Evolutionary conservation across 2,888 invertebrate genomes (phyloP).

Genomic region (Cantharis nigra): DNA sequence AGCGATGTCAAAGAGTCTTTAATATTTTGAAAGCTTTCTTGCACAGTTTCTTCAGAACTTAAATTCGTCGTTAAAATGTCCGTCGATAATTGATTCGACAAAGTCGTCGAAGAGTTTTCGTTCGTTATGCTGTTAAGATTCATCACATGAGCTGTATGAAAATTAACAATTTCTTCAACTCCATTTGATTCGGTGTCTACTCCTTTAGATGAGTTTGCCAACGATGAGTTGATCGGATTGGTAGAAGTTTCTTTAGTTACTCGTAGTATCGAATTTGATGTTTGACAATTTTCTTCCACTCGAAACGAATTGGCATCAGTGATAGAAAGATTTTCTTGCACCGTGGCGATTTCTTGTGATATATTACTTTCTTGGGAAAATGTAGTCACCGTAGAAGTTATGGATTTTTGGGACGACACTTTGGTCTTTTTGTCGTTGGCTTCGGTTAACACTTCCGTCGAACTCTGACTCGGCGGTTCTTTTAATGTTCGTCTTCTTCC

Average conservation of each 20-base stretch:
- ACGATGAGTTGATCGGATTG: not conserved
- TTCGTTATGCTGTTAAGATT: not conserved
- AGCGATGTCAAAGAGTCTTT: not conserved
- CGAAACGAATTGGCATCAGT: not conserved
- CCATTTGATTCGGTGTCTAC: not conserved
- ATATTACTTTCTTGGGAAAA: not conserved
- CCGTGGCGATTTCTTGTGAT: not conserved
- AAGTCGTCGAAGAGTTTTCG: not conserved
- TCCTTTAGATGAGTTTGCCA: not conserved
- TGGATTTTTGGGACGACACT: not conserved
- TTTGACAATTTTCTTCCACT: not conserved
- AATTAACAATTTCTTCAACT: not conserved
- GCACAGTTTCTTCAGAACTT: not conserved
- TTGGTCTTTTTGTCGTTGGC: not conserved
- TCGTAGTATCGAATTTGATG: not conserved
- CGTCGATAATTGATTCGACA: not conserved
- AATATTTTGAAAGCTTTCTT: not conserved
- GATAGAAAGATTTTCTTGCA: not conserved
- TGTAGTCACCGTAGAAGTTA: not conserved
- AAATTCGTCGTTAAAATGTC: not conserved
- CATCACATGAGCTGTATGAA: not conserved
- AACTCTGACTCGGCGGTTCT: not conserved
- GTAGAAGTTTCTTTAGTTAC: not conserved
- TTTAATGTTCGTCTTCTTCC: not conserved
- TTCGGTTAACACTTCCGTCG: not conserved